These are phyloP conservation scores for Liopterus haemorrhoidalis DNA, from an alignment of 2,888 invertebrate species.

Conservation along the genomic window DNA sequence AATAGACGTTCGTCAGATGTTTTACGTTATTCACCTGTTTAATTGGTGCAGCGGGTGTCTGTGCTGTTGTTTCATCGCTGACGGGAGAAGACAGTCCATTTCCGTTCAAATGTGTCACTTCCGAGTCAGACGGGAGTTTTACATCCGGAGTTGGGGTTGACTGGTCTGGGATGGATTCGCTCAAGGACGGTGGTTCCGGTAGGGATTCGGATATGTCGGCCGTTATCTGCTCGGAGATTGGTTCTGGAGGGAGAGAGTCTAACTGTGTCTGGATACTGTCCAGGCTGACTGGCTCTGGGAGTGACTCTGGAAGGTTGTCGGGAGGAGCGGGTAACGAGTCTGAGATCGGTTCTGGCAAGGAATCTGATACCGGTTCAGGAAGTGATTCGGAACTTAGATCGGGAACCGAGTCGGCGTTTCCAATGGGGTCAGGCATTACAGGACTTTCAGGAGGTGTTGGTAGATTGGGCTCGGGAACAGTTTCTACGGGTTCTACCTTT, in stretches of 20 bases:
- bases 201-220: conserved; percentile 8
- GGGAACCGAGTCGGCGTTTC: conserved; percentile 43
- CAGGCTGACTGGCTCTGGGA: conserved; percentile 34
- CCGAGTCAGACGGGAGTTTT: conserved; percentile 19
- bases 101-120: conserved; percentile 42
- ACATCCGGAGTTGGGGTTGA: background rate
- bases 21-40: conserved; percentile 46
- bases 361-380: conserved; percentile 42
- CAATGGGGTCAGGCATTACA: conserved; percentile 32
- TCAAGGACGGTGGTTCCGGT: conserved; percentile 17
- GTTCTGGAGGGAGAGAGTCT: conserved; percentile 20
- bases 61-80: conserved; percentile 46
- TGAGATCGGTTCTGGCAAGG: conserved; percentile 41
- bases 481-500: conserved; percentile 6
- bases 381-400: conserved; percentile 45
- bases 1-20: background rate
- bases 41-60: conserved; percentile 51
- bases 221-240: conserved; percentile 12
- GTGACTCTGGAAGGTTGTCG: conserved; percentile 44
- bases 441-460: conserved; percentile 8
- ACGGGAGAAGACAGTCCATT: conserved; percentile 43
- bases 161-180: conserved; percentile 22
- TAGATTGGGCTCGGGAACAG: conserved; percentile 10
- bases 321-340: conserved; percentile 42
- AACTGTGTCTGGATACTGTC: conserved; percentile 12